Evolutionary conservation across 2,797 vertebrate species (phyloP).

Genomic region (Phoebastria nigripes): DNA sequence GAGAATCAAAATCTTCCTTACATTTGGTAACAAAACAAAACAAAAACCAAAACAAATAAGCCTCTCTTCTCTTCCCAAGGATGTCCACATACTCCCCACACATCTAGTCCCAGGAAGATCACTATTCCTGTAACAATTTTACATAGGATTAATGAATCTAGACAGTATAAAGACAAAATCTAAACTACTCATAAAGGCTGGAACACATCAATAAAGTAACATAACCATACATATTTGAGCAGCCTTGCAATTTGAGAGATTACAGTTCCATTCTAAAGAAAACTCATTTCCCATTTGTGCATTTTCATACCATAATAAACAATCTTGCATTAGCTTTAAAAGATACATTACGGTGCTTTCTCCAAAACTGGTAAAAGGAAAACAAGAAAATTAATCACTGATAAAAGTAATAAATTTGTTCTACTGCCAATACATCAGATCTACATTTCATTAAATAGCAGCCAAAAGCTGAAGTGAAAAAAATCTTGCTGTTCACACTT

Average conservation of each 20-base stretch:
- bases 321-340: neutral
- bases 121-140: neutral
- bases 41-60: accelerated
- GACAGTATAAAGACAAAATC: neutral
- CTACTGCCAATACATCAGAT: neutral
- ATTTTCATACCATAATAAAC: neutral
- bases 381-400: neutral
- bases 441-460: neutral
- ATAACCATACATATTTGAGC: neutral
- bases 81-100: neutral
- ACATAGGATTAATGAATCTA: neutral
- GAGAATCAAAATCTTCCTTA: neutral
- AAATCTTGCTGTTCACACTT: neutral
- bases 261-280: neutral
- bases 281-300: neutral
- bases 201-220: neutral
- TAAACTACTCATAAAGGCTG: neutral
- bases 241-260: neutral
- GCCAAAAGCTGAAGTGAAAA: neutral
- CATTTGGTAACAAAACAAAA: neutral
- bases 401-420: neutral
- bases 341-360: neutral
- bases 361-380: neutral
- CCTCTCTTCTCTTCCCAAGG: neutral
- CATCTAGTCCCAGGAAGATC: neutral